phyloP scores from a whole-genome alignment of 2,888 invertebrate genomes.

The Platycnemis pennipes region DNA sequence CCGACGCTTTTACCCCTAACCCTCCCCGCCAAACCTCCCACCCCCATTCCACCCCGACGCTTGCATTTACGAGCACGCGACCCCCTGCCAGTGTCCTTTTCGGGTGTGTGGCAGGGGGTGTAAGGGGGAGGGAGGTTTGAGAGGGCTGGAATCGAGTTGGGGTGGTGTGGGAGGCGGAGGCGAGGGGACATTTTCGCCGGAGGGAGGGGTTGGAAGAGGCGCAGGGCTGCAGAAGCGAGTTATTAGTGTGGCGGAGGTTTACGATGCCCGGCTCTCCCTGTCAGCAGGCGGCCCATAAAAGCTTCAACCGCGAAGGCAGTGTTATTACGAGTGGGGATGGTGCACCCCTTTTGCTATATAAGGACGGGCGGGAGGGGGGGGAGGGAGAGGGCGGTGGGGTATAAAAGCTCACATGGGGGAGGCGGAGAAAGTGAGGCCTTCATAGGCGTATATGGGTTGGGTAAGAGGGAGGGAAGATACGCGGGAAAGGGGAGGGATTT shows the following conservation, averaged over 20 bases:
- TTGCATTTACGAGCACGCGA: slow-evolving; percentile 64
- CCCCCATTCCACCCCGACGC: slow-evolving; percentile 15
- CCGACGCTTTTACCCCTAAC: background rate
- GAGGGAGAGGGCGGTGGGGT: background rate
- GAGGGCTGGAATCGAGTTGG: background rate
- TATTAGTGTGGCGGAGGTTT: slow-evolving; percentile 67
- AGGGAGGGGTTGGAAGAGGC: background rate
- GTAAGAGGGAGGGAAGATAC: background rate
- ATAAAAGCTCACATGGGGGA: slow-evolving; percentile 49
- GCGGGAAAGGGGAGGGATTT: background rate
- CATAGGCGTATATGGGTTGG: background rate
- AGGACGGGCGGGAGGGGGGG: background rate
- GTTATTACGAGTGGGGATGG: slow-evolving; percentile 63
- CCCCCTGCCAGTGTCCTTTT: slow-evolving; percentile 52
- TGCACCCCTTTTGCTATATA: background rate
- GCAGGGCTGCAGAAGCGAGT: slow-evolving; percentile 57
- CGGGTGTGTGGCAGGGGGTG: background rate
- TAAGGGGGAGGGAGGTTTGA: background rate
- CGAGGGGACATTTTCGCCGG: background rate
- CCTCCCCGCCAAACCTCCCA: background rate
- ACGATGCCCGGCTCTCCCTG: slow-evolving; percentile 53
- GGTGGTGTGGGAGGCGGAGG: background rate
- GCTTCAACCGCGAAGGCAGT: slow-evolving; percentile 60
- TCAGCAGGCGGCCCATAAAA: slow-evolving; percentile 67
- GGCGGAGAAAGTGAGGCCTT: background rate